These are phyloP conservation scores for Automeris io DNA, from an alignment of 2,888 invertebrate genomes.

Conservation along the genomic window DNA sequence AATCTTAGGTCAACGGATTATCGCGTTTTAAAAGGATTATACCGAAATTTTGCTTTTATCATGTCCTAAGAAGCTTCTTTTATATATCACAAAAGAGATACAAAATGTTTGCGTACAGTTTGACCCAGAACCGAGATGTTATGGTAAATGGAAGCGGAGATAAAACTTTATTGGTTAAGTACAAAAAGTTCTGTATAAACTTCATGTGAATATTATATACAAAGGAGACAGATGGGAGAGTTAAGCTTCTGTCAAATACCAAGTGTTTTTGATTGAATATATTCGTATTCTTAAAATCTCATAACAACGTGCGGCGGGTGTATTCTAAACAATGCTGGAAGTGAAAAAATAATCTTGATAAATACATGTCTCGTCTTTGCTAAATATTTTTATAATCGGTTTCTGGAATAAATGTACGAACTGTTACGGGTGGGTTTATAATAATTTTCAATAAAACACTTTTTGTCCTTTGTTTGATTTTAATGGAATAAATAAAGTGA, in stretches of 20 bases:
- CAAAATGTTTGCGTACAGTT: slow-evolving; percentile 8
- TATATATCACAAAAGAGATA: slow-evolving; percentile 26
- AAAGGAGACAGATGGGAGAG: neutral
- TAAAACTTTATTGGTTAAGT: neutral
- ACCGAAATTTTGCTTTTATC: slow-evolving; percentile 41
- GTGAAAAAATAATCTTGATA: no score
- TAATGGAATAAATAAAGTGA: no score
- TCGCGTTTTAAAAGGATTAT: slow-evolving; percentile 53
- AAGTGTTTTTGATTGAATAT: neutral
- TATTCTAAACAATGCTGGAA: no score
- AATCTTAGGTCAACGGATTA: slow-evolving; percentile 58
- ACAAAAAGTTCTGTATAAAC: neutral
- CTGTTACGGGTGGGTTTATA: no score
- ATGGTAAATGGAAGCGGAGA: neutral
- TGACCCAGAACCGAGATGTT: neutral
- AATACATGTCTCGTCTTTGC: no score
- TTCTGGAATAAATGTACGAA: no score
- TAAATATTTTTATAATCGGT: no score
- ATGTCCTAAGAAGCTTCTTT: slow-evolving; percentile 29
- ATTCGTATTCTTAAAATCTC: no score
- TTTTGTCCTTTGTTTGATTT: no score
- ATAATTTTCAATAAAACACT: no score
- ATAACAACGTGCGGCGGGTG: no score
- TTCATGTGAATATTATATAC: neutral
- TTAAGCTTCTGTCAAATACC: neutral